Base-by-base conservation (phyloP, 2,113 vertebrate species). In the Xyrauchen texanus region DNA sequence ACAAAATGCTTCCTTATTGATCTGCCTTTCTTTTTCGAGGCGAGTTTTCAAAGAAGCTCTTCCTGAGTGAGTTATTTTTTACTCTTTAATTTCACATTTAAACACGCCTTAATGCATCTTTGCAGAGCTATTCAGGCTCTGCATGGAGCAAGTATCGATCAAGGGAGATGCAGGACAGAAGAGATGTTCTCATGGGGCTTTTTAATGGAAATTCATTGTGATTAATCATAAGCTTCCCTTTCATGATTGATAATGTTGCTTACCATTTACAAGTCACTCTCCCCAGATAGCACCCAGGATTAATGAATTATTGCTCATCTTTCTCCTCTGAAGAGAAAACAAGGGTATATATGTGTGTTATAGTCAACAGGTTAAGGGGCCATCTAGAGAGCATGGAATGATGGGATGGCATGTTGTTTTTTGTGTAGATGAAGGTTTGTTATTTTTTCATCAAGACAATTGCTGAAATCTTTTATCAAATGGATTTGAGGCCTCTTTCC, bases 171-270 rank as follows among this genome's bases (percentile, higher is more conserved):
- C 78, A 79, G 77, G 68, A 68, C 69, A 82, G 70, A 73, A 68
- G 61, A 81, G 67, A 65, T 69, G 74, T 72, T 83, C 67, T 82
- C 77, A 58, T 70, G 86, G 88, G 89, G 81, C 82, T 87, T 89
- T 89, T 90, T 88, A 93, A 91, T 92, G 88, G 87, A 91, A 92
- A 91, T 82, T 75, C 88, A 89, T 91, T 91, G 90, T 89, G 87
- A 90, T 91, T 90, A 94, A 91, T 92, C 90, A 91, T 88, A 88
- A 87, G 88, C 90, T 68, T 73, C 85, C 84, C 86, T 85, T 84
- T 80, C 77, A 55, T 89, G 90, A 93, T 91, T 91, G 90, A 92
- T 92, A 86, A 86, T 84, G 85, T 90, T 93, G 89, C 86, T 88
- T 90, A 82, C 87, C 86, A 87, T 88, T 93, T 90, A 90, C 86